A percentile compares a stretch with the other conserved stretches of the same genome.
These are phyloP conservation scores for Trinectes maculatus DNA, from an alignment of 2,113 vertebrate species.

Conservation along the genomic window DNA sequence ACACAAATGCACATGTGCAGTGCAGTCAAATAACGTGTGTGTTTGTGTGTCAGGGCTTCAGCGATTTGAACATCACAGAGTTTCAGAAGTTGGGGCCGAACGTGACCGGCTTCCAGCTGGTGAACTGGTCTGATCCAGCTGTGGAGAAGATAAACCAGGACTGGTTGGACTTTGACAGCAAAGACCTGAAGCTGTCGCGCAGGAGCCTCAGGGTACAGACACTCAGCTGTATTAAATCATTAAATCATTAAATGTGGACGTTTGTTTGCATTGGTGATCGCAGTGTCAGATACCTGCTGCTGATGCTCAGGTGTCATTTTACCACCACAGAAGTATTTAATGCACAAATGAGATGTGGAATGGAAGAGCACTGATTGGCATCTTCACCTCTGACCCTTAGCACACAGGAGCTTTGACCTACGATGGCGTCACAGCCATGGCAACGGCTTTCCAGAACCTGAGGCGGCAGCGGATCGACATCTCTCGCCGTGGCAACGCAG, in stretches of 20 bases:
- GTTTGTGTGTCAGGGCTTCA: slow-evolving; percentile 85
- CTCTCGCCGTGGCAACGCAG: slow-evolving; percentile 94
- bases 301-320: too few relatives aligned
- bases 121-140: slow-evolving; percentile 87
- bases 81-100: slow-evolving; percentile 92
- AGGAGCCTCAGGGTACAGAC: slow-evolving; percentile 87
- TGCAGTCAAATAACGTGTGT: not conserved
- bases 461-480: slow-evolving; percentile 94
- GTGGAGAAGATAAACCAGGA: slow-evolving; percentile 90
- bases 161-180: slow-evolving; percentile 91
- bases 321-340: too few relatives aligned
- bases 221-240: too few relatives aligned
- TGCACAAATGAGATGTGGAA: too few relatives aligned
- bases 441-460: slow-evolving; percentile 94
- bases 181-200: slow-evolving; percentile 90
- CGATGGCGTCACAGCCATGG: slow-evolving; percentile 93
- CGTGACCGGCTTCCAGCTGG: slow-evolving; percentile 94
- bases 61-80: slow-evolving; percentile 94
- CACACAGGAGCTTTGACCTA: slow-evolving; percentile 97
- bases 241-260: too few relatives aligned
- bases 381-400: slow-evolving; percentile 72
- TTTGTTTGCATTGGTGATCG: too few relatives aligned
- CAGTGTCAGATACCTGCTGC: too few relatives aligned
- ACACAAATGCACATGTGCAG: too few relatives aligned
- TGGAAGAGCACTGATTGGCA: too few relatives aligned